Conservation (phyloP, 53 echinoderm and acorn worm species). For the Echinometra lucunter region DNA sequence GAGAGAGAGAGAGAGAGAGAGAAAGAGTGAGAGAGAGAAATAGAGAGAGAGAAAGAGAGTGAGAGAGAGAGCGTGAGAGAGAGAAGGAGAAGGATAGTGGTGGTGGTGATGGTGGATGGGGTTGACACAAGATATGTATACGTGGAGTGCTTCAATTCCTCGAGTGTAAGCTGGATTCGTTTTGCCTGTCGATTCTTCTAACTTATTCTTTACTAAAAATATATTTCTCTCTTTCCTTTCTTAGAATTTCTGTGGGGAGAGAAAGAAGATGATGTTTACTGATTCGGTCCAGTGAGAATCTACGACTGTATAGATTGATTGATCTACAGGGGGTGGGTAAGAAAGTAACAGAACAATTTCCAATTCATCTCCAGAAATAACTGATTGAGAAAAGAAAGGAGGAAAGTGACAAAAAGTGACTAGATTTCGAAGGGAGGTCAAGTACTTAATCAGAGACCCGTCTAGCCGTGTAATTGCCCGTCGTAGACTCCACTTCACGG, state of each 20-base stretch:
- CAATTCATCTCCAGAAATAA: neutral
- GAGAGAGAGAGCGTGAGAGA: too few relatives aligned
- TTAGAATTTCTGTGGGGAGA: neutral
- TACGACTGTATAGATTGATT: neutral
- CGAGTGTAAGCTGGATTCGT: neutral
- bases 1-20: too few relatives aligned
- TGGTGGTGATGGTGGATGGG: too few relatives aligned
- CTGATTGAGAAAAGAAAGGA: neutral
- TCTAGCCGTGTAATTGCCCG: conserved; percentile 40
- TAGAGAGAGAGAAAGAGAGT: too few relatives aligned
- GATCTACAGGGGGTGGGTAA: neutral
- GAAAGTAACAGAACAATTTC: neutral
- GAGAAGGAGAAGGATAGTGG: too few relatives aligned
- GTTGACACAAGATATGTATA: too few relatives aligned
- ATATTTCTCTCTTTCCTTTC: neutral
- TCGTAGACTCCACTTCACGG: conserved; percentile 19
- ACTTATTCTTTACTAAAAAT: neutral
- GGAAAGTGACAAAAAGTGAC: conserved; percentile 5
- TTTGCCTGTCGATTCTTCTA: neutral
- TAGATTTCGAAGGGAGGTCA: conserved; percentile 29
- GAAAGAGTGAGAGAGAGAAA: too few relatives aligned
- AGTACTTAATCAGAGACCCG: conserved; percentile 22
- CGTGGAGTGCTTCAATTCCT: neutral
- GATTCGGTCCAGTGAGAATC: conserved; percentile 8
- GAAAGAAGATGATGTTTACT: neutral